A percentile compares a stretch with the other conserved stretches of the same genome.
Conservation (phyloP, 2,888 invertebrate species). For the Cybosia mesomella region DNA sequence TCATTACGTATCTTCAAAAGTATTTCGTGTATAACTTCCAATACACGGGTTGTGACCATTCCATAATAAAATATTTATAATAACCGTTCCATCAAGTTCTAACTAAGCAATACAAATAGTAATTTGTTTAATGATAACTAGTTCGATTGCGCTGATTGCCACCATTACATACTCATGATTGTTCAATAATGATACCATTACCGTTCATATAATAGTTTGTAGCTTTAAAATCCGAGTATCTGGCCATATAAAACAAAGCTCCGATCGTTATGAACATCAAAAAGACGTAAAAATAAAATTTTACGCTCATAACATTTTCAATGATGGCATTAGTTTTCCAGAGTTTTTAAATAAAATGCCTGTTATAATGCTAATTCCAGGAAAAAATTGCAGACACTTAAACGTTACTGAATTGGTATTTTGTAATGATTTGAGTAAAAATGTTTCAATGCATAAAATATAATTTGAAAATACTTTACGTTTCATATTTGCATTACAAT, state of each 20-base stretch:
- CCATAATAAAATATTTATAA: background rate
- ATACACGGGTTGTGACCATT: background rate
- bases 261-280: conserved; percentile 35
- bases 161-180: conserved; percentile 19
- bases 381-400: background rate
- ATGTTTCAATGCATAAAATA: background rate
- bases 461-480: background rate
- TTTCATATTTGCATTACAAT: background rate
- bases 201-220: conserved; percentile 38
- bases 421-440: background rate
- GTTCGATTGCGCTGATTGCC: conserved; percentile 7
- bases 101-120: background rate
- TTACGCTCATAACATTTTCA: conserved; percentile 25
- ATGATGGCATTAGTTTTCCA: conserved; percentile 17
- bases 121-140: conserved; percentile 8
- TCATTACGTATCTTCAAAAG: too few relatives aligned
- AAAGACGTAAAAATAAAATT: conserved; percentile 41
- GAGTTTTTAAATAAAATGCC: background rate
- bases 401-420: background rate
- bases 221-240: conserved; percentile 28
- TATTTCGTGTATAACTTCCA: background rate
- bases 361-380: background rate
- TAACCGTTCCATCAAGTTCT: background rate
- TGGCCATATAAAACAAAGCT: conserved; percentile 23
- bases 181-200: conserved; percentile 25